Evolutionary conservation across 92 coral and sea anemone species (phyloP).

Genomic region (Epizoanthus rinbou): DNA sequence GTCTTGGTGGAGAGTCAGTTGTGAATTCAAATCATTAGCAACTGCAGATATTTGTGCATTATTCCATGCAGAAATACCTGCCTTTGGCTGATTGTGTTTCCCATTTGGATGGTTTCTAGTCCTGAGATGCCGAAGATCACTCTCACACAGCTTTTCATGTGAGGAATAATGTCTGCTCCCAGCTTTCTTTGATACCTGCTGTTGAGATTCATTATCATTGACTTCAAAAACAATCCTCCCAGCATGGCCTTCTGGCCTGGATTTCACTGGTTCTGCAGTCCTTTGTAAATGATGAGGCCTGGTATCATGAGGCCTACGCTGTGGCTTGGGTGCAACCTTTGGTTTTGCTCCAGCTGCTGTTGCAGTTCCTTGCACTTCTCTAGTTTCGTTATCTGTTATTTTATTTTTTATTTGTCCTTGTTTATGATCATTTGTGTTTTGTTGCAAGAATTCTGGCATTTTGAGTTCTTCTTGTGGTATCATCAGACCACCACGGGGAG

Average conservation of each 20-base stretch:
- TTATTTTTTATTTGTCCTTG: not conserved
- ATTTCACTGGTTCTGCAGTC: not conserved
- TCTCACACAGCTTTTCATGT: not conserved
- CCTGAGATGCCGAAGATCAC: not conserved
- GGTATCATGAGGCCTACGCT: not conserved
- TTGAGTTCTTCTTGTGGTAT: constrained; percentile 75
- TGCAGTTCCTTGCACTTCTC: not conserved
- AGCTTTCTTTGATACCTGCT: constrained; percentile 2
- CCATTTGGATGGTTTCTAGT: not conserved
- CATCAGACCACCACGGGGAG: constrained; percentile 55
- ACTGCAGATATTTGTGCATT: constrained; percentile 34
- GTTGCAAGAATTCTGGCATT: constrained; percentile 75
- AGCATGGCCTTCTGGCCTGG: not conserved
- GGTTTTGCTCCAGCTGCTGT: constrained; percentile 3
- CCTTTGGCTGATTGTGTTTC: not conserved
- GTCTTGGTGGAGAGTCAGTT: not conserved
- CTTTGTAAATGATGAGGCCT: not conserved
- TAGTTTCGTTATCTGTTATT: not conserved
- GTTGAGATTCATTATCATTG: constrained; percentile 3
- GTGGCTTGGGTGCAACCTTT: constrained; percentile 29
- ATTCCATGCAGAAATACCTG: not conserved
- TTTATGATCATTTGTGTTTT: not conserved
- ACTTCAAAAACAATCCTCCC: constrained; percentile 22
- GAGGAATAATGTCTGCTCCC: not conserved
- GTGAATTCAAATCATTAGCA: constrained; percentile 29